Base-by-base conservation (phyloP, 2,888 invertebrate species). In the Acrocyrtus sp. region DNA sequence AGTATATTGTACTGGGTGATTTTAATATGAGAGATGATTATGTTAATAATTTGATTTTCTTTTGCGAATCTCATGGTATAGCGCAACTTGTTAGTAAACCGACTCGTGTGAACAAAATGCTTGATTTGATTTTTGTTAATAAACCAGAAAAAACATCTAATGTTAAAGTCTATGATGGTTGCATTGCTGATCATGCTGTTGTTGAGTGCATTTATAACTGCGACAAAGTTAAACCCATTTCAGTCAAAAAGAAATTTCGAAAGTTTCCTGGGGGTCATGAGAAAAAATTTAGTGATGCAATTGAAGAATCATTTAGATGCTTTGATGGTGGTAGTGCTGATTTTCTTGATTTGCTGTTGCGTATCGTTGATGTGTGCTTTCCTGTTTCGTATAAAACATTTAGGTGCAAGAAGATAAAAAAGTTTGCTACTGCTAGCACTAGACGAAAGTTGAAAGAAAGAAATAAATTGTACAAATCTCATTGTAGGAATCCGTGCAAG, bases 41-140 rank as follows among this genome's bases (percentile, higher is more conserved):
- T 8, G n/a, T 39, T 1, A 1, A 34, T n/a, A n/a, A n/a, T n/a
- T n/a, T n/a, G n/a, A n/a, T n/a, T n/a, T n/a, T n/a, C n/a, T n/a
- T n/a, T n/a, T n/a, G n/a, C n/a, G n/a, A n/a, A n/a, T n/a, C n/a
- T n/a, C n/a, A n/a, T n/a, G n/a, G 29, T n/a, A 24, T 57, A n/a
- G 17, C 1, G 17, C 57, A 57, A 21, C 24, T 57, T 8, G 43
- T 57, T 19, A 24, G 26, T 1, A 2, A 2, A 2, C 57, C 57
- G 2, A 43, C 57, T 6, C 39, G 43, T 10, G 24, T n/a, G 10
- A 5, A 39, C 5, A 56, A 57, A 6, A 26, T 57, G 3, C 26
- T 57, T 6, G 57, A 57, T n/a, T 43, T 57, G 17, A 57, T 57
- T 29, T 57, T 57, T 21, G 43, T 57, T 1, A 57, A 57, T 8